Conservation (phyloP, 2,797 vertebrate genomes). For the Muscicapa comitata region DNA sequence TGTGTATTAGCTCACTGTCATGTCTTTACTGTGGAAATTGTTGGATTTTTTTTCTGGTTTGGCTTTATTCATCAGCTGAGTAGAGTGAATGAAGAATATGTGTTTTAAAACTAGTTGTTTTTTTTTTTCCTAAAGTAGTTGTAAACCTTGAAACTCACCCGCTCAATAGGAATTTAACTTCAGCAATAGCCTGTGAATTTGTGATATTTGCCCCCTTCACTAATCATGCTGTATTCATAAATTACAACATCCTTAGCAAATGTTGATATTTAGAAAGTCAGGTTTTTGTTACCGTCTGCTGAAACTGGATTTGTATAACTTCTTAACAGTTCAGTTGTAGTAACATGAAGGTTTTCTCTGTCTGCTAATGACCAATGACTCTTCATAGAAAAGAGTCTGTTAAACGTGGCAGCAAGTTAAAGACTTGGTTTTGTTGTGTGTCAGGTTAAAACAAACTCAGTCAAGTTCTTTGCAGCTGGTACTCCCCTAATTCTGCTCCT, state of each 20-base stretch:
- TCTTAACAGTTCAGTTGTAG: background rate
- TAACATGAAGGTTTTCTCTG: background rate
- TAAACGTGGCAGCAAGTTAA: background rate
- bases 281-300: background rate
- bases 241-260: background rate
- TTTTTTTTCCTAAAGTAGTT: background rate
- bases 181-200: background rate
- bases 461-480: background rate
- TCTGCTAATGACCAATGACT: background rate
- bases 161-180: background rate
- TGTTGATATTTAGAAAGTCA: background rate
- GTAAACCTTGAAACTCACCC: background rate
- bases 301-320: background rate
- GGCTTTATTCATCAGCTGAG: background rate
- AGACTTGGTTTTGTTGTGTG: slow-evolving; percentile 8
- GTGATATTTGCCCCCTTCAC: background rate
- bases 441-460: slow-evolving; percentile 57
- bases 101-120: background rate
- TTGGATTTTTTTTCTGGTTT: background rate
- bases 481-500: background rate
- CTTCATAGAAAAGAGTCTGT: background rate
- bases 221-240: background rate
- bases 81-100: background rate
- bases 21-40: background rate
- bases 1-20: background rate